Conservation (phyloP, 2,888 invertebrate genomes). For the Amiota minor region DNA sequence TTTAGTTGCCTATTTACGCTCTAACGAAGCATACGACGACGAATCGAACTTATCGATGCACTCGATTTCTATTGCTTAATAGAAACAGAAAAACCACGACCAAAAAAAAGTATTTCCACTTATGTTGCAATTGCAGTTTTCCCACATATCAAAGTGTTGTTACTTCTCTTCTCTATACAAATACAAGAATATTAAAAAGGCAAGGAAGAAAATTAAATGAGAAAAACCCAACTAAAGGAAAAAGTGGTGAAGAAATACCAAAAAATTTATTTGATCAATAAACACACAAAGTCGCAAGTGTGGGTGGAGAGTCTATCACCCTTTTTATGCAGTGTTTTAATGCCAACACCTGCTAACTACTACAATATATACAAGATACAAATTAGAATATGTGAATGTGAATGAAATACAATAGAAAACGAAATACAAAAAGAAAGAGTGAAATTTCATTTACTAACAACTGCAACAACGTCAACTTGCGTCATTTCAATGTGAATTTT, state of each 20-base stretch:
- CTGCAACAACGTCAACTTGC: not conserved
- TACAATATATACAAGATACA: slow-evolving; percentile 52
- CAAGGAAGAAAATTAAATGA: slow-evolving; percentile 19
- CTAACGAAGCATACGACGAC: slow-evolving; percentile 48
- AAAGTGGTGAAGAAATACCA: slow-evolving; percentile 27
- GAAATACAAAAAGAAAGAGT: no score
- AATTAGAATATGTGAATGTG: slow-evolving; percentile 56
- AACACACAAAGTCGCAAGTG: slow-evolving; percentile 45
- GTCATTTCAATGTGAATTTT: slow-evolving; percentile 23
- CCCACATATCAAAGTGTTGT: no score
- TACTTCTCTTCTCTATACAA: no score
- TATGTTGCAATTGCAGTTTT: not conserved
- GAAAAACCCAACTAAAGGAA: slow-evolving; percentile 35
- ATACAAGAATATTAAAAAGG: no score
- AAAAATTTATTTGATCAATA: slow-evolving; percentile 66
- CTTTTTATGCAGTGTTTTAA: slow-evolving; percentile 24
- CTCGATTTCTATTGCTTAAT: slow-evolving; percentile 12
- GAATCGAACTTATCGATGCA: slow-evolving; percentile 27
- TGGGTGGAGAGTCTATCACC: slow-evolving; percentile 26
- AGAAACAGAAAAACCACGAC: not conserved
- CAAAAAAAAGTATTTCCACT: slow-evolving; percentile 4
- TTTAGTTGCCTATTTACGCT: slow-evolving; percentile 54
- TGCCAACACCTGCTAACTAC: slow-evolving; percentile 52
- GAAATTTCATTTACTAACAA: no score
- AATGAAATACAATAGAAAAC: slow-evolving; percentile 35